phyloP scores from a whole-genome alignment of 92 coral and sea anemone genomes.

The Blastomussa wellsi region DNA sequence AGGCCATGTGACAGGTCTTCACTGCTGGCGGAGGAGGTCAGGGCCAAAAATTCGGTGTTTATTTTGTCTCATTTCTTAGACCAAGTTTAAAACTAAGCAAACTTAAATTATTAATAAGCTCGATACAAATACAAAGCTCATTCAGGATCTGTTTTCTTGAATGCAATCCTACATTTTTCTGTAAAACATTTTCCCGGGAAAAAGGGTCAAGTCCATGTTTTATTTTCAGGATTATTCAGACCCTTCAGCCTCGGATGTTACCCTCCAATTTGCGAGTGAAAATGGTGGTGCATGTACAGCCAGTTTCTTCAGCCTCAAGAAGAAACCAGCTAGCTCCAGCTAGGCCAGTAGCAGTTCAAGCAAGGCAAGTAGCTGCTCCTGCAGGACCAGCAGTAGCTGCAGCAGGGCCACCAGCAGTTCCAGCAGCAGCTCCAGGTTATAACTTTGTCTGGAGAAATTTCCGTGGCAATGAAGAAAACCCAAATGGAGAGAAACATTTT shows the following conservation, averaged over 20 bases:
- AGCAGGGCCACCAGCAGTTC: conserved; percentile 21
- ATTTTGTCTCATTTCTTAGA: too few species aligned
- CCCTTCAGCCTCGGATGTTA: conserved; percentile 29
- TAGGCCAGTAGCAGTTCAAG: too few species aligned
- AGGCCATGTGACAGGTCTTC: too few species aligned
- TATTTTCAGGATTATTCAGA: conserved; percentile 39
- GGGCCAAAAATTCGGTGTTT: too few species aligned
- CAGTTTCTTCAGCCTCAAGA: conserved; percentile 38
- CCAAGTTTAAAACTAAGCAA: too few species aligned
- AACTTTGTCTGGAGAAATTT: conserved; percentile 45
- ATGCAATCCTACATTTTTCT: not conserved
- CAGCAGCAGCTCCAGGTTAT: conserved; percentile 30
- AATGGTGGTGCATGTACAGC: conserved; percentile 22
- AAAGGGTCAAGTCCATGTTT: conserved; percentile 19
- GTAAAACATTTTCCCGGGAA: conserved; percentile 26
- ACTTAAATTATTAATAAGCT: too few species aligned
- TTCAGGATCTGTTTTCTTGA: too few species aligned
- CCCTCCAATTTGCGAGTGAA: conserved; percentile 35
- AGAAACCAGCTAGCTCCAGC: conserved; percentile 8
- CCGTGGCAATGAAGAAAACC: conserved; percentile 30
- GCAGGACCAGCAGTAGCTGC: not conserved
- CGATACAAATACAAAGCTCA: too few species aligned
- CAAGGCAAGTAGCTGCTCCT: not conserved
- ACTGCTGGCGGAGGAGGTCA: too few species aligned
- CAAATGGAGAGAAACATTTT: not conserved